Evolutionary conservation across 2,888 invertebrate species (phyloP).

Genomic region (Bhutanitis thaidina): DNA sequence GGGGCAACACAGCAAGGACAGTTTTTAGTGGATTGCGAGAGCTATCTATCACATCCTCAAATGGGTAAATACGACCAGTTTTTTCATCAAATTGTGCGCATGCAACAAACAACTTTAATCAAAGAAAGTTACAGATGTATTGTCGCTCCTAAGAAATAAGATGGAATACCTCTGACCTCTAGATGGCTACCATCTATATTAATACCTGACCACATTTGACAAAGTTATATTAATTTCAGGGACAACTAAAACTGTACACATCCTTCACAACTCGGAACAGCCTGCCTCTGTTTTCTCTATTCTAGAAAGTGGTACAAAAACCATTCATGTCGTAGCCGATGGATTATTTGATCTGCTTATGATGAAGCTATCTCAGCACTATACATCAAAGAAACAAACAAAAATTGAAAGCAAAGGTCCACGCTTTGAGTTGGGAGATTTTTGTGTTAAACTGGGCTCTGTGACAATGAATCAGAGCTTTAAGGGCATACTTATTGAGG

Average conservation of each 20-base stretch:
- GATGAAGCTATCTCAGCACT: constrained; percentile 92
- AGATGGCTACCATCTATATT: no score
- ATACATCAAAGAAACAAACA: constrained; percentile 93
- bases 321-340: constrained; percentile 93
- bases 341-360: constrained; percentile 94
- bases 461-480: constrained; percentile 96
- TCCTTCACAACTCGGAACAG: constrained; percentile 97
- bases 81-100: no score
- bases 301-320: constrained; percentile 91
- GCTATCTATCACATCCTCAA: constrained; percentile 89
- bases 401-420: constrained; percentile 95
- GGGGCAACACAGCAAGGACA: constrained; percentile 94
- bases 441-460: constrained; percentile 94
- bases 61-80: constrained; percentile 66
- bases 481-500: constrained; percentile 95
- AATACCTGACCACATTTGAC: neutral
- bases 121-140: no score
- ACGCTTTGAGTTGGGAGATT: constrained; percentile 93
- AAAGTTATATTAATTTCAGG: constrained; percentile 60
- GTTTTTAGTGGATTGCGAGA: constrained; percentile 97
- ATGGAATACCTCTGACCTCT: no score
- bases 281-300: constrained; percentile 96
- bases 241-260: constrained; percentile 90
- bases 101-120: no score
- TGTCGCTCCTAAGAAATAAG: no score